Conservation (phyloP, 2,113 vertebrate genomes). For the Petrocephalus microphthalmus region DNA sequence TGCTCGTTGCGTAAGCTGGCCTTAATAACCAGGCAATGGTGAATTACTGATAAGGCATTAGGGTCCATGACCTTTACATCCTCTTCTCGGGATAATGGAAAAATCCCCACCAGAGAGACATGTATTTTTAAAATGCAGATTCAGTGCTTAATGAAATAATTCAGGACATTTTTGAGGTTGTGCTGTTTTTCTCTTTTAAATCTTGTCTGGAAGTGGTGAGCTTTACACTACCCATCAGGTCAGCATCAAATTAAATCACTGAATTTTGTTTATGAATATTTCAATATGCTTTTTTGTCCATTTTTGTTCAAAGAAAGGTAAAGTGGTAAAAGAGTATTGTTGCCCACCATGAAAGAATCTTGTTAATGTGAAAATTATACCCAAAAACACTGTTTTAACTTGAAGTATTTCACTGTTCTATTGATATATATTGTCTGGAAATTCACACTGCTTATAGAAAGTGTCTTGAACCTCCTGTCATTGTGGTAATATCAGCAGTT, state of each 20-base stretch:
- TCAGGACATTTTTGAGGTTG: conserved; percentile 13
- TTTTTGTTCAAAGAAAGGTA: not conserved
- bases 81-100: conserved; percentile 25
- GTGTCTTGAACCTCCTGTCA: not conserved
- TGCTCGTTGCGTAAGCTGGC: conserved; percentile 30
- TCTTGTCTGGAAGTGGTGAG: not conserved
- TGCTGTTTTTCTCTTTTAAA: not conserved
- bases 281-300: not conserved
- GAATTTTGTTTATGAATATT: not conserved
- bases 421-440: not conserved
- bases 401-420: not conserved
- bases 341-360: not conserved
- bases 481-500: not conserved
- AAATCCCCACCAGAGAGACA: conserved; percentile 22
- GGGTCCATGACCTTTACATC: conserved; percentile 29
- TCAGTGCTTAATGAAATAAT: conserved; percentile 22
- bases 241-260: conserved; percentile 9
- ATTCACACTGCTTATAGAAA: not conserved
- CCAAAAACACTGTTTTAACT: not conserved
- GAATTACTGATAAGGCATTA: conserved; percentile 42
- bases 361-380: not conserved
- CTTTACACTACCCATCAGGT: not conserved
- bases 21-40: conserved; percentile 37
- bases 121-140: conserved; percentile 42
- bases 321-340: not conserved